Evolutionary conservation across 2,113 vertebrate genomes (phyloP).

Genomic region (Suricata suricatta): DNA sequence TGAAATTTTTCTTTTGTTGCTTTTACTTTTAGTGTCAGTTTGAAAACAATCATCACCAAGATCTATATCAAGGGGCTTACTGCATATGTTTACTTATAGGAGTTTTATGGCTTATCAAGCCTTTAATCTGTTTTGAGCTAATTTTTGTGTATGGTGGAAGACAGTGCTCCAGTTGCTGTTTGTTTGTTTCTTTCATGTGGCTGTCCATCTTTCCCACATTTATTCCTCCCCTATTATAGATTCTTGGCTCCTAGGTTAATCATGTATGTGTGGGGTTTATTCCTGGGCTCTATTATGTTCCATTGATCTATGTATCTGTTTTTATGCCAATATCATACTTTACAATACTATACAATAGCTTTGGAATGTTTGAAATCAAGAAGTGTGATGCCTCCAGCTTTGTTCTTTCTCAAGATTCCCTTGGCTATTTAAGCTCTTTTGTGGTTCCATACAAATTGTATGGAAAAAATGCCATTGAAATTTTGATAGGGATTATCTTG

Average conservation of each 20-base stretch:
- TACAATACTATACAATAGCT: neutral
- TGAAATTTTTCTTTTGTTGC: neutral
- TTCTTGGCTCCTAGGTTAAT: neutral
- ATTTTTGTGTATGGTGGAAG: no score
- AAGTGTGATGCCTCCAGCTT: neutral
- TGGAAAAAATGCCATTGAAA: neutral
- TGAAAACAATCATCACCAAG: neutral
- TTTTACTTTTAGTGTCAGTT: neutral
- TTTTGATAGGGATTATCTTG: neutral
- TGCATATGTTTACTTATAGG: no score
- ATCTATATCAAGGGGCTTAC: neutral
- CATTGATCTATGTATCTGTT: neutral
- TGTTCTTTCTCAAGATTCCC: neutral
- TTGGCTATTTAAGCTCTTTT: neutral
- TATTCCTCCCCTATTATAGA: neutral
- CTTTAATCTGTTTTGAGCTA: no score
- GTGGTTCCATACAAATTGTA: neutral
- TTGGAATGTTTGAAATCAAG: neutral
- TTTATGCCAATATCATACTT: neutral
- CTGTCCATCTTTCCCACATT: neutral
- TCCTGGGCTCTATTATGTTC: neutral
- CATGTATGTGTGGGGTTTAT: neutral
- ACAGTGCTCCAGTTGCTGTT: no score
- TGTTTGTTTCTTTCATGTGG: neutral
- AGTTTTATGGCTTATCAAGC: no score